phyloP scores from a whole-genome alignment of 2,113 vertebrate species.

The Lutjanus erythropterus region DNA sequence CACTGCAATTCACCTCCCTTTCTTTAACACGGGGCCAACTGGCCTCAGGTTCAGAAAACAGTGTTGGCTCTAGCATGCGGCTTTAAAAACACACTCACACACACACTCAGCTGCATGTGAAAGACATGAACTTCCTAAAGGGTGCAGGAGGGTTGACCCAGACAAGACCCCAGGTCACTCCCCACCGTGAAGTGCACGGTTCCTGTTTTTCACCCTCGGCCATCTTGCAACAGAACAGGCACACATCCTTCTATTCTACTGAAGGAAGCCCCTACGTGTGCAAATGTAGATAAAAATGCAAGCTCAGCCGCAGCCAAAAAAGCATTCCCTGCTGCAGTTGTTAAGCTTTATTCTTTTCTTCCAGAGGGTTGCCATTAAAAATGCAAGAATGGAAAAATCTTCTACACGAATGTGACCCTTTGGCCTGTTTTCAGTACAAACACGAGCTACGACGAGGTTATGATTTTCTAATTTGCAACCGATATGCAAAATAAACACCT shows the following conservation, averaged over 20 bases:
- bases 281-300: slow-evolving; percentile 67
- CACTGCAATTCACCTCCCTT: slow-evolving; percentile 53
- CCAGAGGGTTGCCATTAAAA: slow-evolving; percentile 1
- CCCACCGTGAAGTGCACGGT: slow-evolving; percentile 65
- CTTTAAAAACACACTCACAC: slow-evolving; percentile 24
- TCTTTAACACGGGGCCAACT: slow-evolving; percentile 66
- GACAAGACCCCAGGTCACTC: slow-evolving; percentile 63
- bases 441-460: slow-evolving; percentile 7
- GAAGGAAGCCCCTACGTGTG: slow-evolving; percentile 76
- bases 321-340: slow-evolving; percentile 54
- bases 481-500: slow-evolving; percentile 52
- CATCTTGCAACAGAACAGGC: slow-evolving; percentile 72
- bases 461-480: slow-evolving; percentile 36
- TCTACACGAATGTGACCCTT: not conserved
- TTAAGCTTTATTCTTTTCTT: slow-evolving; percentile 21
- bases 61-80: slow-evolving; percentile 41
- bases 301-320: slow-evolving; percentile 58
- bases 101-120: slow-evolving; percentile 55
- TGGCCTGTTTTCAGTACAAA: slow-evolving; percentile 36
- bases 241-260: slow-evolving; percentile 86
- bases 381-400: slow-evolving; percentile 39
- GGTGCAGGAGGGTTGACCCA: slow-evolving; percentile 54
- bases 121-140: slow-evolving; percentile 62
- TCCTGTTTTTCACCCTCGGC: slow-evolving; percentile 83
- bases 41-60: slow-evolving; percentile 68